Evolutionary conservation across 1,140 invertebrate genomes (phyloP).

Genomic region (Gyrodactylus salaris): DNA sequence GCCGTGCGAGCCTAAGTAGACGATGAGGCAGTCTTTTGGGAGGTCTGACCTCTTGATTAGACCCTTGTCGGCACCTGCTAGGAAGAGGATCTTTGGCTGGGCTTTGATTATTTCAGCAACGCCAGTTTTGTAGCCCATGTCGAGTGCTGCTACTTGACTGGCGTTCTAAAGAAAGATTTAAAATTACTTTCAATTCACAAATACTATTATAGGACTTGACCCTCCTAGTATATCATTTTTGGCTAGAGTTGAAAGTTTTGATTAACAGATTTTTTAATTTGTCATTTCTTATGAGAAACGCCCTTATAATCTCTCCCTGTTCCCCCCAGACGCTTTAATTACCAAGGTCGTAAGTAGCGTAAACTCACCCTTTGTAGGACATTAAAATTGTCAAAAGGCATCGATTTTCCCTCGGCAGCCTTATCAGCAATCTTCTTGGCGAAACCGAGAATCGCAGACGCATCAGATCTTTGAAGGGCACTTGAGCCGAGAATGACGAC

Average conservation of each 20-base stretch:
- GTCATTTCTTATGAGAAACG: too few species aligned
- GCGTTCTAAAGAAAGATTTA: slow-evolving; percentile 15
- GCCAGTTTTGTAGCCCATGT: slow-evolving; percentile 58
- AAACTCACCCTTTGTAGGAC: background rate
- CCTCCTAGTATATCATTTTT: background rate
- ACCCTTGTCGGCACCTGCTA: slow-evolving; percentile 63
- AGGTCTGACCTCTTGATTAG: slow-evolving; percentile 40
- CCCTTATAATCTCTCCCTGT: too few species aligned
- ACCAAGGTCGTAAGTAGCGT: background rate
- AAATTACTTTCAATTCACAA: background rate
- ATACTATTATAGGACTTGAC: background rate
- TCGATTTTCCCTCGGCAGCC: background rate
- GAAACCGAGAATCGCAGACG: background rate
- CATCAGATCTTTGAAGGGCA: background rate
- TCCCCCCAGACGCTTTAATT: background rate
- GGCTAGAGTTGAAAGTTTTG: background rate
- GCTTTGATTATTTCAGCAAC: slow-evolving; percentile 31
- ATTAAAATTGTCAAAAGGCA: background rate
- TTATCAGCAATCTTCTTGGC: background rate
- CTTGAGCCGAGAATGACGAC: slow-evolving; percentile 52
- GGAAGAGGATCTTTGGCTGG: slow-evolving; percentile 43
- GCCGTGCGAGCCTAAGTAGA: slow-evolving; percentile 86
- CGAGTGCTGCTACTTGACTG: slow-evolving; percentile 61
- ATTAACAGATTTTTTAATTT: too few species aligned
- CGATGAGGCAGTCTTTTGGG: slow-evolving; percentile 42